A percentile compares a stretch with the other conserved stretches of the same genome.
Evolutionary conservation across 2,113 vertebrate genomes (phyloP).

Genomic region (Orycteropus afer): DNA sequence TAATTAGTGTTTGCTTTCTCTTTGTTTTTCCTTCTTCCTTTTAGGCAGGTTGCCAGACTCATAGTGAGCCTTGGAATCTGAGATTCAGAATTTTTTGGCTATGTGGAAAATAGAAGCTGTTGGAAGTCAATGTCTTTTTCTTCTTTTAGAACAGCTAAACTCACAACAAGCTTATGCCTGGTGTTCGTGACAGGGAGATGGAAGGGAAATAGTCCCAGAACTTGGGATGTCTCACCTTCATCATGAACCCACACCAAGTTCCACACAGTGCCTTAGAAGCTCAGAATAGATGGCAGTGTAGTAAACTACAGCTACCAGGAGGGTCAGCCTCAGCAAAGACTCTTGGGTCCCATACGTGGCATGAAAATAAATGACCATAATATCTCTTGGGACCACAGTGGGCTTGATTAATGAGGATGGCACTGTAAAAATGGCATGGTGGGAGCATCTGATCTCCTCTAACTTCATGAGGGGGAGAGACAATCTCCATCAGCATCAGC

Average conservation of each 20-base stretch:
- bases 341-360: fast-evolving
- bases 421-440: neutral
- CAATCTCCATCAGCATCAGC: neutral
- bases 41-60: neutral
- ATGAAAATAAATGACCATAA: neutral
- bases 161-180: neutral
- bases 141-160: constrained; percentile 29
- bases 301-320: neutral
- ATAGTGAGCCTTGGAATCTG: neutral
- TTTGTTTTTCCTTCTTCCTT: constrained; percentile 21
- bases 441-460: neutral
- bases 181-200: neutral
- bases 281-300: neutral
- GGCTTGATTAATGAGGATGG: neutral
- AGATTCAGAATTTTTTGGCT: neutral
- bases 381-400: neutral
- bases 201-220: neutral
- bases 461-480: neutral
- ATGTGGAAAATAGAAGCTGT: constrained; percentile 24
- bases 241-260: neutral
- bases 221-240: neutral
- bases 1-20: neutral
- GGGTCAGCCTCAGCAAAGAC: neutral
- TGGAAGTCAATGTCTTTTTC: constrained; percentile 21
- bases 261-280: neutral